Conservation (phyloP, 2,797 vertebrate species). For the Hypotaenidia okinawae region DNA sequence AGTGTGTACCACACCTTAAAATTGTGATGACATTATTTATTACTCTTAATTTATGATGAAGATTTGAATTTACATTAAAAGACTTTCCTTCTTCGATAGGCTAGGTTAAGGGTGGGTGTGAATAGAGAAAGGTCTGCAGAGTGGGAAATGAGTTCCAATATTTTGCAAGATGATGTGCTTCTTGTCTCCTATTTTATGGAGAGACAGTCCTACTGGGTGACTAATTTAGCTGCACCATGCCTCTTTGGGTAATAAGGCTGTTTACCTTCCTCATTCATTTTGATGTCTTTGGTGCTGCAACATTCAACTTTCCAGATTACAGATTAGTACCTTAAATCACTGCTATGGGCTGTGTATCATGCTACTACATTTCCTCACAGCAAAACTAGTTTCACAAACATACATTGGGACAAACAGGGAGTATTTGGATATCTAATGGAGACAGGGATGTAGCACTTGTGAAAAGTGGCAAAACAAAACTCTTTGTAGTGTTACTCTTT, state of each 20-base stretch:
- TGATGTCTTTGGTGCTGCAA: not conserved
- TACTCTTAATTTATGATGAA: not conserved
- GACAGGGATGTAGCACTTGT: not conserved
- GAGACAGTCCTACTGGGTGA: not conserved
- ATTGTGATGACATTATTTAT: not conserved
- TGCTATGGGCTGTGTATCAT: not conserved
- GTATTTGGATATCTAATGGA: not conserved
- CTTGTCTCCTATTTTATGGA: not conserved
- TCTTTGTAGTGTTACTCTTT: not conserved
- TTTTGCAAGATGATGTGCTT: not conserved
- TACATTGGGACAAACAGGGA: not conserved
- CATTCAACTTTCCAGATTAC: not conserved
- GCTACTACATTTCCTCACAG: not conserved
- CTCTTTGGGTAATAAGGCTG: not conserved
- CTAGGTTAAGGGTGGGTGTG: not conserved
- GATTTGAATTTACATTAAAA: not conserved
- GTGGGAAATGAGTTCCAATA: not conserved
- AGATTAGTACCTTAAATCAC: not conserved
- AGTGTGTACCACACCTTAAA: not conserved
- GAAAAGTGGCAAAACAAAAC: not conserved
- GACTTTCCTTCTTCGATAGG: not conserved
- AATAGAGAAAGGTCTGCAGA: not conserved
- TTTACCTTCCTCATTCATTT: conserved; percentile 32
- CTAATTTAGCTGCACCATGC: not conserved
- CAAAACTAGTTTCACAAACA: not conserved